Evolutionary conservation across 2,113 vertebrate species (phyloP), one percentile per base, ranked within the genome.

Genomic region (Platichthys stellatus): DNA sequence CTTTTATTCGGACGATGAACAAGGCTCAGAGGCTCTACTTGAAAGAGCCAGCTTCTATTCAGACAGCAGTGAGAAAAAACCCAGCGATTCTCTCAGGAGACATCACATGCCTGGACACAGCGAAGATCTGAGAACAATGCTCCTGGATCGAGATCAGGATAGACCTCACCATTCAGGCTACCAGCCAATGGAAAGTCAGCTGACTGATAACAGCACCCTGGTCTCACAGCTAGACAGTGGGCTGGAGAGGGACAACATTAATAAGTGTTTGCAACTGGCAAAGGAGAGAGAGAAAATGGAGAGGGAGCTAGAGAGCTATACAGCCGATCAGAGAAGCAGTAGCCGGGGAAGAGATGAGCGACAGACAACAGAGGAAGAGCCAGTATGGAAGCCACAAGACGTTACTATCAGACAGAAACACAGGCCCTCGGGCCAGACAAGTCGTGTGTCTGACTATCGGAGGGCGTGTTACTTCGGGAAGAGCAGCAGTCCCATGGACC

Each of bases 391-490:
- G 71, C 93, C 85, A n/a, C 93, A 94, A 79, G 84, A 93, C 31
- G 90, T 94, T 13, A 88, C 77, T 28, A 87, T 94, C 35, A 88
- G 93, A 57, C 88, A 88, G 47, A 94, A 95, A 87, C 82, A 90
- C 80, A 77, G 78, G 23, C 57, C 85, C 8, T 86, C 83, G 0
- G 88, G 91, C 57, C 86, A 94, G 58, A 90, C 92, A 0, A 91
- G 83, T 49, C 86, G 56, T 5, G 74, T 92, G 0, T 91, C 93
- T 8, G 93, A 94, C 72, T 93, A 93, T 75, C 87, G 94, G n/a
- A 88, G 65, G 60, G 94, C 93, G 1, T 95, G 94, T 82, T 95
- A 95, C 84, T 95, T 95, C 71, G 91, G 93, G n/a, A 94, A 61
- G 72, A 93, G 93, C 23, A 95, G 94, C 85, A 95, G 94, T 75